phyloP scores from a whole-genome alignment of 2,113 vertebrate species.

The Dromas ardeola region DNA sequence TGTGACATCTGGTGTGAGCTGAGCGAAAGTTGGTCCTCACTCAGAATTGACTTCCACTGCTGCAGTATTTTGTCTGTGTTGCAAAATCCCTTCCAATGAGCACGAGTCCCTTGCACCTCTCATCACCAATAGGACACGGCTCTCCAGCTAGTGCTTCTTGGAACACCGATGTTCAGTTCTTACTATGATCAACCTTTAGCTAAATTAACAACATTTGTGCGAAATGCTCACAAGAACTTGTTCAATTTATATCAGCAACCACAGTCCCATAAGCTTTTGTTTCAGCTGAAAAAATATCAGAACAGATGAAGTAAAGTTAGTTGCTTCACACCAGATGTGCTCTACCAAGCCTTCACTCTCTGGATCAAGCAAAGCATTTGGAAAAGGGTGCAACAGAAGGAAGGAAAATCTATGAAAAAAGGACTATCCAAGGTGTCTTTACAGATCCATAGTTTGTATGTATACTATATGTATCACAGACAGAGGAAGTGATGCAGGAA shows the following conservation, averaged over 20 bases:
- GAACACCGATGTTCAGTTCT: neutral
- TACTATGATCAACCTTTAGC: neutral
- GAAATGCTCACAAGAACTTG: neutral
- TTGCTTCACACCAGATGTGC: neutral
- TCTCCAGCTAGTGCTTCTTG: neutral
- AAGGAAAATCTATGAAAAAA: neutral
- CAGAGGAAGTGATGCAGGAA: neutral
- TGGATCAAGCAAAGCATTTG: neutral
- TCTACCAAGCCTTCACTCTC: neutral
- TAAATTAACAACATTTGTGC: neutral
- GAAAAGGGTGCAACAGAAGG: neutral
- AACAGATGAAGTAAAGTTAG: neutral
- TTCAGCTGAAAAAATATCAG: neutral
- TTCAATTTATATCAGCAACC: neutral
- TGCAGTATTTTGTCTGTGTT: neutral
- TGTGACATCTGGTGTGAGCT: neutral
- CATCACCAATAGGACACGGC: neutral
- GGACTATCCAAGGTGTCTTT: neutral
- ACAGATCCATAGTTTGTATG: neutral
- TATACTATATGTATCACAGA: neutral
- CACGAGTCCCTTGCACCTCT: accelerated
- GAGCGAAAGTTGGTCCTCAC: neutral
- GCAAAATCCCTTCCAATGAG: neutral
- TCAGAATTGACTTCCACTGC: neutral
- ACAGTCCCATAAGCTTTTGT: neutral